phyloP scores from a whole-genome alignment of 2,797 vertebrate genomes.

The Avahi laniger region DNA sequence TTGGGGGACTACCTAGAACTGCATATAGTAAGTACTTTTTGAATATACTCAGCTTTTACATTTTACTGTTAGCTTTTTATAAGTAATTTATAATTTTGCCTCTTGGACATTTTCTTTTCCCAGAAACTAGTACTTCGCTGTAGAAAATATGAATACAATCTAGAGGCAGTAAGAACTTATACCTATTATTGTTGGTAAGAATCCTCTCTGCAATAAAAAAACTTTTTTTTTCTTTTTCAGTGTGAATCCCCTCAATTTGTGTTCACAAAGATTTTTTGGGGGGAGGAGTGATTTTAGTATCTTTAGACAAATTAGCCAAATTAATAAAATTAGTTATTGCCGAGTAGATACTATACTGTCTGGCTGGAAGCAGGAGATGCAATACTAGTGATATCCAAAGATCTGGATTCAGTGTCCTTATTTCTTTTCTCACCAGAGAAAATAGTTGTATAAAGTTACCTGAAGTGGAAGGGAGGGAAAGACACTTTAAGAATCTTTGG shows the following conservation, averaged over 20 bases:
- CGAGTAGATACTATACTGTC: background rate
- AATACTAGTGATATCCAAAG: background rate
- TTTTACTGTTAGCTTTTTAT: constrained; percentile 45
- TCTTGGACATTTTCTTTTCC: background rate
- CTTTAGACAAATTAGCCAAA: background rate
- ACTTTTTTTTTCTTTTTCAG: background rate
- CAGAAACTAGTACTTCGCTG: background rate
- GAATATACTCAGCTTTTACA: background rate
- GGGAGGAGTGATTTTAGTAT: background rate
- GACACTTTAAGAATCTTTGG: background rate
- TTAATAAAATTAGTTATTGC: constrained; percentile 18
- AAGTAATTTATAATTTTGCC: constrained; percentile 30
- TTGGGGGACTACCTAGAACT: constrained; percentile 98
- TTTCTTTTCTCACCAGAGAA: constrained; percentile 18
- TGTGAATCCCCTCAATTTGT: background rate
- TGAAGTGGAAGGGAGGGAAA: background rate
- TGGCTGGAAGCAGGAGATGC: background rate
- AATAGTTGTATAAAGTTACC: background rate
- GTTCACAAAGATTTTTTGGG: background rate
- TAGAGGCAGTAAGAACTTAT: background rate
- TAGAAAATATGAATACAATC: background rate
- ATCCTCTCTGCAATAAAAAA: background rate
- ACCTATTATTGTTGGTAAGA: background rate
- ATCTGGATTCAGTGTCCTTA: background rate
- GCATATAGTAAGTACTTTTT: constrained; percentile 94